Base-by-base conservation (phyloP, 2,113 vertebrate species). In the Chaetorhynchus papuensis region DNA sequence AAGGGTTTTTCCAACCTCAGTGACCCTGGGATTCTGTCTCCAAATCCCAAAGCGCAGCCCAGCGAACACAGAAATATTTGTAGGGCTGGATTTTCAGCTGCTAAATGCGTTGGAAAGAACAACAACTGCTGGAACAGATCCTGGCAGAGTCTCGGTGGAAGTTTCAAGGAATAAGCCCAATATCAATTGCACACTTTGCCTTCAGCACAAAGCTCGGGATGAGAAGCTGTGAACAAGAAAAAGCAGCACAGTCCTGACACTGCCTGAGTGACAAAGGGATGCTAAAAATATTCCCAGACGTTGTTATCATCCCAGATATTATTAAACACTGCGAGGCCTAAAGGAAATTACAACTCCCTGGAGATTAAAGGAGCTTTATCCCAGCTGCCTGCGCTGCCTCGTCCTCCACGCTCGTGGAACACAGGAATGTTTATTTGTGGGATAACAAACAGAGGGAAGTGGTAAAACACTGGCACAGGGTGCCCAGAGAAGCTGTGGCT, bases 331-430 rank as follows among this genome's bases (percentile, higher is more conserved):
- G 41, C 0, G 14, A 68, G 87, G 49, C 72, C 94, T 84, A 37
- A 41, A 93, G 92, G 92, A 97, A 96, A 77, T 83, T 60, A 52
- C 78, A 87, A 9, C 50, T 28, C 33, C 11, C 59, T 64, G 80
- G 92, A 95, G 94, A 95, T 93, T 59, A 94, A 92, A 59, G 84
- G 65, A 94, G 64, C 37, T 50, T 18, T 85, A 92, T 97, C 56
- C 26, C 10, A 26, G 60, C 77, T 87, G 72, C 63, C 33, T 41
- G 39, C 15, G 53, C 68, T 76, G 94, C 5, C 90, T 85, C 6
- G 19, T 91, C 75, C 54, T 26, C 74, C 91, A 10, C 4, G 8
- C 61, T 69, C 53, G 1, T 1, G 37, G 83, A 22, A 11, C 11
- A 3, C 21, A 6, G 53, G 9, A 18, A 13, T 23, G 17, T 26